phyloP scores from a whole-genome alignment of 2,888 invertebrate species.

The Ophion slaviceki region DNA sequence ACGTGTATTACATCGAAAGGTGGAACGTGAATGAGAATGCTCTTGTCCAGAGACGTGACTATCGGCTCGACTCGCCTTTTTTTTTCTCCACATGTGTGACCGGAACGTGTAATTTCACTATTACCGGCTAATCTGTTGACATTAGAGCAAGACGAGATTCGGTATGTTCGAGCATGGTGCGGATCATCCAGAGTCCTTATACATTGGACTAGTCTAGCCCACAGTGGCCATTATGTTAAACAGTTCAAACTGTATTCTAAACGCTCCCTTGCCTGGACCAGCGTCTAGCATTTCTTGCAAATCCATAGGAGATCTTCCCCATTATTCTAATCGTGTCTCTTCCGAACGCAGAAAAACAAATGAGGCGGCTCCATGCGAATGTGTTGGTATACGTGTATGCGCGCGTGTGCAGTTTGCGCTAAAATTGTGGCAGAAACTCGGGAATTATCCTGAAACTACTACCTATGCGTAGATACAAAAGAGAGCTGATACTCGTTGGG shows the following conservation, averaged over 20 bases:
- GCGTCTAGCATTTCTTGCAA: constrained; percentile 31
- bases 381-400: neutral
- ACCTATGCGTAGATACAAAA: constrained; percentile 7
- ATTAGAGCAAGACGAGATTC: constrained; percentile 76
- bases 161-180: constrained; percentile 41
- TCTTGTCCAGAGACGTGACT: constrained; percentile 61
- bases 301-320: constrained; percentile 50
- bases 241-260: constrained; percentile 77
- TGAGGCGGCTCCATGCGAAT: constrained; percentile 11
- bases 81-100: constrained; percentile 66
- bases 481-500: neutral
- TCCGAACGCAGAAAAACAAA: constrained; percentile 48
- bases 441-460: constrained; percentile 37
- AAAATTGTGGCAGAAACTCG: constrained; percentile 15
- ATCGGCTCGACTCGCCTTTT: constrained; percentile 47
- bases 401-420: constrained; percentile 6
- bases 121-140: constrained; percentile 83
- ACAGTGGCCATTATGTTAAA: constrained; percentile 81
- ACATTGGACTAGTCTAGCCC: constrained; percentile 26
- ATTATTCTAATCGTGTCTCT: constrained; percentile 80
- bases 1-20: constrained; percentile 75
- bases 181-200: constrained; percentile 19
- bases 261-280: constrained; percentile 42
- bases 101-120: constrained; percentile 83
- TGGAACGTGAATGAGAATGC: constrained; percentile 50